phyloP scores from a whole-genome alignment of 2,113 vertebrate genomes.

The Anhinga anhinga region DNA sequence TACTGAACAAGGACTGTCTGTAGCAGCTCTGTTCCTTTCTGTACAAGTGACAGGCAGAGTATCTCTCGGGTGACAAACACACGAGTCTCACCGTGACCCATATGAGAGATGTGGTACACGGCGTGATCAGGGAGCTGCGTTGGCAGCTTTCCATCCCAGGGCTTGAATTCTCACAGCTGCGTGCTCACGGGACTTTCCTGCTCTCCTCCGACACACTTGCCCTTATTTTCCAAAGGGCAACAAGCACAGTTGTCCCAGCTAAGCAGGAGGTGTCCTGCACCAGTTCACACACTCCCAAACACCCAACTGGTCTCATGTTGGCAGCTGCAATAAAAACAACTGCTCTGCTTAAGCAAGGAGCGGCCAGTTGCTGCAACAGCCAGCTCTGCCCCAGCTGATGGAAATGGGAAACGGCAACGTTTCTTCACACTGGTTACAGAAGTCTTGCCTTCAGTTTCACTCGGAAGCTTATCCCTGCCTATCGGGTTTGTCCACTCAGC shows the following conservation, averaged over 20 bases:
- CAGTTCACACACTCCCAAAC: background rate
- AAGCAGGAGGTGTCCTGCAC: background rate
- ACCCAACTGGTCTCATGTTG: background rate
- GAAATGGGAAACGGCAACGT: fast-evolving
- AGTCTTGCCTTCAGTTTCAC: background rate
- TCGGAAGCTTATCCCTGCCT: fast-evolving
- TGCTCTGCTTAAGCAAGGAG: background rate
- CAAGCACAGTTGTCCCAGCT: background rate
- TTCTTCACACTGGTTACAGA: background rate
- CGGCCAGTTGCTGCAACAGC: background rate
- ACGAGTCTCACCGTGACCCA: fast-evolving
- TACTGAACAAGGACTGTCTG: background rate
- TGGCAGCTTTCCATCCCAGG: background rate
- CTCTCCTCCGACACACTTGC: background rate
- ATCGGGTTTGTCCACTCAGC: background rate
- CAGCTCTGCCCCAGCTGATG: background rate
- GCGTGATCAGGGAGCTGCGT: background rate
- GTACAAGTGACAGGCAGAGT: background rate
- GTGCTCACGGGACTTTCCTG: background rate
- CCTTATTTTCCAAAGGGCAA: background rate
- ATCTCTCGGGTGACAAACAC: background rate
- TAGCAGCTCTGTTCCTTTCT: background rate
- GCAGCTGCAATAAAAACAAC: conserved; percentile 50
- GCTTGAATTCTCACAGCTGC: background rate
- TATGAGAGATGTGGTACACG: background rate